A percentile compares a stretch with the other conserved stretches of the same genome.
phyloP scores from a whole-genome alignment of 2,888 invertebrate species.

The Smittia sp. region DNA sequence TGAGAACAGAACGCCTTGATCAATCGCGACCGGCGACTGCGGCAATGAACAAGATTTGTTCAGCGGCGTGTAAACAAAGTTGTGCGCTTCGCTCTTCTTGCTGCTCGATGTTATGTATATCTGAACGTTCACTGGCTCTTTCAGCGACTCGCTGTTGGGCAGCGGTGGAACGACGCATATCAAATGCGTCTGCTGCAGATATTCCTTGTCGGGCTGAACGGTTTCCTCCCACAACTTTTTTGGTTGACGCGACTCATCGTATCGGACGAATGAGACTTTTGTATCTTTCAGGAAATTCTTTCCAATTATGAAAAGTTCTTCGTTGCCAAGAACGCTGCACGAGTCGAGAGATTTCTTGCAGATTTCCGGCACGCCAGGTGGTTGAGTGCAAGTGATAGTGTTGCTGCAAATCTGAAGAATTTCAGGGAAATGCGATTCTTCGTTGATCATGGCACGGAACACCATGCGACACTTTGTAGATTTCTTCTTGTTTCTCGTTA shows the following conservation, averaged over 20 bases:
- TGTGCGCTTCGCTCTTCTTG: conserved; percentile 80
- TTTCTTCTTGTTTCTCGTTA: conserved; percentile 84
- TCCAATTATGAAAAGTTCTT: conserved; percentile 83
- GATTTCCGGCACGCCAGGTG: conserved; percentile 88
- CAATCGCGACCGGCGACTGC: conserved; percentile 49
- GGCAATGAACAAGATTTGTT: conserved; percentile 6
- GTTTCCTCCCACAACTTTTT: conserved; percentile 72
- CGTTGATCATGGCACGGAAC: conserved; percentile 80
- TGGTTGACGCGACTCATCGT: conserved; percentile 55
- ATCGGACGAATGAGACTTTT: conserved; percentile 66
- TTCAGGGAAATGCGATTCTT: conserved; percentile 69
- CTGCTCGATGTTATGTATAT: conserved; percentile 80
- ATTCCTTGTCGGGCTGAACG: conserved; percentile 84
- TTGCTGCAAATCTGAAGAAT: conserved; percentile 86
- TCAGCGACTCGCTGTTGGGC: conserved; percentile 59
- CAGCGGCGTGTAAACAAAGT: conserved; percentile 75
- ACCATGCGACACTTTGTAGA: conserved; percentile 93
- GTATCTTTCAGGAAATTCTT: conserved; percentile 92
- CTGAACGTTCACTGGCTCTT: conserved; percentile 70
- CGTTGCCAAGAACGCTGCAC: conserved; percentile 74
- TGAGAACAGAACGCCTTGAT: conserved; percentile 49
- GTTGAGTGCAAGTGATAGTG: conserved; percentile 90
- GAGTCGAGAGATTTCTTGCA: conserved; percentile 83
- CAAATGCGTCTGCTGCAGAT: conserved; percentile 84
- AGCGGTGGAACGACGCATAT: conserved; percentile 84